phyloP scores from a whole-genome alignment of 2,113 vertebrate genomes.

The Hylia prasina region DNA sequence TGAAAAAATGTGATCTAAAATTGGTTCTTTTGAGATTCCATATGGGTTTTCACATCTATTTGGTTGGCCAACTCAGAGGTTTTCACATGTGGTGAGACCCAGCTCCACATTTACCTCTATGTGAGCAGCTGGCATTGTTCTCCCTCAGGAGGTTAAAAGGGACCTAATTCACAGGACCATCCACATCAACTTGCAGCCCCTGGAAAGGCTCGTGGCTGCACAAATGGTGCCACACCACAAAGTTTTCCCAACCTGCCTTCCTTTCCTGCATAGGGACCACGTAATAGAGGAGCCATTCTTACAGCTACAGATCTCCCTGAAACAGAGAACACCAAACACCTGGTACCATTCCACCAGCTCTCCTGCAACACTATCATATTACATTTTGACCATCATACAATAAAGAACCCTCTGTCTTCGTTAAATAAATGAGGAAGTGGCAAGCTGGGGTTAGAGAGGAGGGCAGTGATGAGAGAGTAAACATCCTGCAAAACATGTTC shows the following conservation, averaged over 20 bases:
- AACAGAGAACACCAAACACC: neutral
- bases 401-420: neutral
- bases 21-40: neutral
- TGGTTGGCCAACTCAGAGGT: neutral
- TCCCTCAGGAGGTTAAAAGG: neutral
- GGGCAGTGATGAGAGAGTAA: neutral
- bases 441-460: neutral
- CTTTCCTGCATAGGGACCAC: fast-evolving
- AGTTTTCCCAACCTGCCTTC: neutral
- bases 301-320: neutral
- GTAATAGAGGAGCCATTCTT: neutral
- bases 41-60: neutral
- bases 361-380: neutral
- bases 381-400: neutral
- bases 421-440: neutral
- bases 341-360: neutral
- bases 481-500: neutral
- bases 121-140: neutral
- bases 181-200: neutral
- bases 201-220: neutral
- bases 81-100: neutral
- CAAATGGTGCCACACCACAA: neutral
- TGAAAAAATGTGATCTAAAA: neutral
- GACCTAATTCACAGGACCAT: neutral
- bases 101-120: neutral